Percentiles rank a stretch among this genome's conserved stretches.
These are phyloP conservation scores for Araneus ventricosus DNA, from an alignment of 1,140 invertebrate species.

Conservation along the genomic window DNA sequence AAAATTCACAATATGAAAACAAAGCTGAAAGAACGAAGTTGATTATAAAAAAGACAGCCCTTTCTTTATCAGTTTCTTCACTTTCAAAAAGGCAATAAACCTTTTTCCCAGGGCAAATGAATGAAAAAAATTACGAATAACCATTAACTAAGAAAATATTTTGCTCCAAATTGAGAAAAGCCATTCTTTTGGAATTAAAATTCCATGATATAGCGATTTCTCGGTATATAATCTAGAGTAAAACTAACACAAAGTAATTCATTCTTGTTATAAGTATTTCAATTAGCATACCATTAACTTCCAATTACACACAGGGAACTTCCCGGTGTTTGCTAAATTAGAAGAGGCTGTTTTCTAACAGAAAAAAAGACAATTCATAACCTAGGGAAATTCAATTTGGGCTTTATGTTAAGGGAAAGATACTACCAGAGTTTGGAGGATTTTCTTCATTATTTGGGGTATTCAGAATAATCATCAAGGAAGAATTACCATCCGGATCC, in stretches of 20 bases:
- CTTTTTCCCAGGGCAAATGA: too few species aligned
- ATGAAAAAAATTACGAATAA: too few species aligned
- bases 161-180: not conserved
- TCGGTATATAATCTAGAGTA: not conserved
- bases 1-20: too few species aligned
- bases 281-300: slow-evolving; percentile 58
- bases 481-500: not conserved
- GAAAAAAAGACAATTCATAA: not conserved
- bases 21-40: too few species aligned
- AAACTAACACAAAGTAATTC: slow-evolving; percentile 25
- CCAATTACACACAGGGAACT: slow-evolving; percentile 3
- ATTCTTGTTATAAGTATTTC: slow-evolving; percentile 30
- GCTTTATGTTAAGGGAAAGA: not conserved
- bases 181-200: not conserved
- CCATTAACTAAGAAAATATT: not conserved
- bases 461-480: not conserved
- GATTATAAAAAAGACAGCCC: too few species aligned
- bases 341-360: not conserved
- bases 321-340: not conserved
- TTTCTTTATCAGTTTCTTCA: too few species aligned
- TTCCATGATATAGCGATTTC: not conserved
- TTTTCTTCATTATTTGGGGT: not conserved
- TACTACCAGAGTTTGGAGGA: not conserved
- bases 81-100: too few species aligned
- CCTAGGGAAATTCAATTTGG: slow-evolving; percentile 4